A percentile compares a stretch with the other conserved stretches of the same genome.
Evolutionary conservation across 1,140 invertebrate species (phyloP).

Genomic region (Ostrea denselamellosa): DNA sequence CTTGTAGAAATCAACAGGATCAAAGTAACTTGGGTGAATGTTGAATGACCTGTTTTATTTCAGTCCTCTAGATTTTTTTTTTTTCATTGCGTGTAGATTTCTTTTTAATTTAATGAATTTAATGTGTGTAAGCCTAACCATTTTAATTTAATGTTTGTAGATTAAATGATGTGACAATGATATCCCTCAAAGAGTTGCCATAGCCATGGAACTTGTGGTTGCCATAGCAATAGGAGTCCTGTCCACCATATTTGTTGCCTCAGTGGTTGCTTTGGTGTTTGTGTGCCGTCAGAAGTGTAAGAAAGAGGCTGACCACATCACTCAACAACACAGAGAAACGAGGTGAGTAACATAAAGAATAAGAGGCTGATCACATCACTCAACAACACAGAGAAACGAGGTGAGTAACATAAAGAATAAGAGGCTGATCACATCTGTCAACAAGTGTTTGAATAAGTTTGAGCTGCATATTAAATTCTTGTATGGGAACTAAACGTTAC

Average conservation of each 20-base stretch:
- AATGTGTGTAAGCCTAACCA: background rate
- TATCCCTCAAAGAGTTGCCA: background rate
- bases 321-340: conserved; percentile 66
- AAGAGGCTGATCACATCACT: too few species aligned
- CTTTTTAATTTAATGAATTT: too few species aligned
- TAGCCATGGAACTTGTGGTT: conserved; percentile 84
- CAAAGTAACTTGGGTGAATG: too few species aligned
- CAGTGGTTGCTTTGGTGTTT: conserved; percentile 84
- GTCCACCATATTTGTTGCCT: conserved; percentile 84
- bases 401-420: conserved; percentile 2
- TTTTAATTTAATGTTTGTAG: background rate
- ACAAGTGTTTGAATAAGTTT: too few species aligned
- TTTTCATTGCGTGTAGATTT: too few species aligned
- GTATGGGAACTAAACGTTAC: too few species aligned
- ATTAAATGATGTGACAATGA: background rate
- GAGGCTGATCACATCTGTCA: too few species aligned
- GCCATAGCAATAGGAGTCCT: conserved; percentile 84
- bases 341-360: conserved; percentile 53
- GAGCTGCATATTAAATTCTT: too few species aligned
- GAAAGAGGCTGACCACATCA: conserved; percentile 69
- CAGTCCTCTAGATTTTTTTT: too few species aligned
- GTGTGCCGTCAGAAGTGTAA: conserved; percentile 81
- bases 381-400: conserved; percentile 24
- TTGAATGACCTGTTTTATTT: too few species aligned
- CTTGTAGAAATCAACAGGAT: too few species aligned